Conservation (phyloP, 2,888 invertebrate genomes). For the Oscheius sp. region DNA sequence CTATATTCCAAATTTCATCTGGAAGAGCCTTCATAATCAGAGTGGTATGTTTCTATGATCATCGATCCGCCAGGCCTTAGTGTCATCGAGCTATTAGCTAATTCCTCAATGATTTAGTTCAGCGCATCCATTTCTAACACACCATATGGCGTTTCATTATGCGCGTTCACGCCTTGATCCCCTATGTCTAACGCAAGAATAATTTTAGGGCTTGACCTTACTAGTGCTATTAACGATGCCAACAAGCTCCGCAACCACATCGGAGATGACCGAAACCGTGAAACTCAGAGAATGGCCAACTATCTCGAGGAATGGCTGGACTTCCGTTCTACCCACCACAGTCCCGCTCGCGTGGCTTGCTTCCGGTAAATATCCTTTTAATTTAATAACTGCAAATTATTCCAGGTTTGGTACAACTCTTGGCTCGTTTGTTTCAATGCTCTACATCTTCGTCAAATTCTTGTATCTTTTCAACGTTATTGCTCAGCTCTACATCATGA, state of each 20-base stretch:
- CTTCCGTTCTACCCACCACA: constrained; percentile 47
- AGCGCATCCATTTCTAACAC: constrained; percentile 7
- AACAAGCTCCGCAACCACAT: constrained; percentile 50
- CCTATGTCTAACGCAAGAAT: neutral
- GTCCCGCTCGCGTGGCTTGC: constrained; percentile 44
- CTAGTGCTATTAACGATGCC: constrained; percentile 65
- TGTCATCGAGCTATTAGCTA: neutral
- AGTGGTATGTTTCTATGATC: constrained; percentile 50
- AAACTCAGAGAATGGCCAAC: constrained; percentile 57
- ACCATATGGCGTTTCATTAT: constrained; percentile 30
- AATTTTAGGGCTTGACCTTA: constrained; percentile 61
- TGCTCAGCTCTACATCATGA: constrained; percentile 72
- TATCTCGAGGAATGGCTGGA: constrained; percentile 69
- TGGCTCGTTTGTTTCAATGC: constrained; percentile 61
- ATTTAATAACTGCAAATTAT: neutral
- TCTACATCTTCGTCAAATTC: constrained; percentile 68
- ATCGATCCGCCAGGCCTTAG: neutral
- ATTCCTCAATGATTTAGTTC: constrained; percentile 13
- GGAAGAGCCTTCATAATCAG: constrained; percentile 70
- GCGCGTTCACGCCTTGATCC: constrained; percentile 22
- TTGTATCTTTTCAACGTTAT: constrained; percentile 70
- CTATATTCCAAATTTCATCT: constrained; percentile 71
- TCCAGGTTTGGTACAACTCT: constrained; percentile 47
- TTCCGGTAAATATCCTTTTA: constrained; percentile 35
- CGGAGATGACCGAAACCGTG: constrained; percentile 55